Percentiles rank a stretch among this genome's conserved stretches.
Evolutionary conservation across 2,888 invertebrate species (phyloP).

Genomic region (Rhagonycha fulva): DNA sequence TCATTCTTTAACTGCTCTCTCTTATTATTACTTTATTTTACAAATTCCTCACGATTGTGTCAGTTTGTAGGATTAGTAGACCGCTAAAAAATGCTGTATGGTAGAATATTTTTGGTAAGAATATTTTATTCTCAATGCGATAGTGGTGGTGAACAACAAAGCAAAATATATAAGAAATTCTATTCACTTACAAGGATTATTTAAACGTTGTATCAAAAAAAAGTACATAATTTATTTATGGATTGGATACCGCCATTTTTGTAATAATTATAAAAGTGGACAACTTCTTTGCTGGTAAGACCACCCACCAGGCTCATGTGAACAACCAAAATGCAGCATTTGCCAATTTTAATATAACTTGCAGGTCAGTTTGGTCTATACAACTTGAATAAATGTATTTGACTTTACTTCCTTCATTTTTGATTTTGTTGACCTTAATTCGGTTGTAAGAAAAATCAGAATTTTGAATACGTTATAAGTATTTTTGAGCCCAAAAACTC

Average conservation of each 20-base stretch:
- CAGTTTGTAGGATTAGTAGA: neutral
- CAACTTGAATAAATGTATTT: neutral
- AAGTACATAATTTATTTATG: neutral
- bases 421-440: neutral
- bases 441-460: neutral
- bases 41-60: neutral
- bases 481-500: neutral
- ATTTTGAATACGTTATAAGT: neutral
- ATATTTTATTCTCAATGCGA: neutral
- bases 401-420: neutral
- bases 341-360: neutral
- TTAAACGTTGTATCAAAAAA: neutral
- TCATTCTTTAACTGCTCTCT: neutral
- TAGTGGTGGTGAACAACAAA: neutral
- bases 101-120: neutral
- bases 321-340: neutral
- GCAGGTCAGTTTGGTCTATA: neutral
- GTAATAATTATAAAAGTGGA: neutral
- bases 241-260: neutral
- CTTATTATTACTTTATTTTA: neutral
- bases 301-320: neutral
- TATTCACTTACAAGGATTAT: neutral
- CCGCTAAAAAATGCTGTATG: neutral
- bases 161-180: neutral
- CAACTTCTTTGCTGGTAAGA: neutral